Evolutionary conservation across 2,797 vertebrate genomes (phyloP).

Genomic region (Acanthurus tractus): DNA sequence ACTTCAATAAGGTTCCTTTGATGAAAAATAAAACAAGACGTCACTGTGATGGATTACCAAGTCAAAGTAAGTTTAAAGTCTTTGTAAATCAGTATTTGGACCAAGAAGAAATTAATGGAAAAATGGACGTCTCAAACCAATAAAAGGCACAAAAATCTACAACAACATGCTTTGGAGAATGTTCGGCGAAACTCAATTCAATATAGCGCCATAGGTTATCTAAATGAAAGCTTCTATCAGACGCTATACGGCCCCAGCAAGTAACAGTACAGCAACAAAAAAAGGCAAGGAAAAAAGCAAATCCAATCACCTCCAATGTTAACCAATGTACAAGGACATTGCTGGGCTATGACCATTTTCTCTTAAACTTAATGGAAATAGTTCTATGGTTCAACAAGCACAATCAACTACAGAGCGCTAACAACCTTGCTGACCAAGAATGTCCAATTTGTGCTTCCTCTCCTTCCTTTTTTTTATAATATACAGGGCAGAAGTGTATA

Average conservation of each 20-base stretch:
- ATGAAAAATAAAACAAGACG: constrained; percentile 24
- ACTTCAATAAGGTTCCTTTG: constrained; percentile 3
- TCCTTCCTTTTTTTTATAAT: constrained; percentile 41
- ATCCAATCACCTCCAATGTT: constrained; percentile 57
- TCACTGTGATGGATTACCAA: constrained; percentile 4
- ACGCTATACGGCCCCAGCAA: constrained; percentile 9
- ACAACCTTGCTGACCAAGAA: constrained; percentile 74
- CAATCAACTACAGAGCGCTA: constrained; percentile 56
- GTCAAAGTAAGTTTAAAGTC: background rate
- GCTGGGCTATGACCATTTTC: constrained; percentile 56
- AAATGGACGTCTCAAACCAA: background rate
- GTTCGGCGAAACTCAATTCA: background rate
- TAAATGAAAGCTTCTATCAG: background rate
- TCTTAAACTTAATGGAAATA: constrained; percentile 74
- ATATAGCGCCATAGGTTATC: background rate
- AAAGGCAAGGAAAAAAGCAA: background rate
- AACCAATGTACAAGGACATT: constrained; percentile 61
- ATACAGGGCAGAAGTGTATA: constrained; percentile 32
- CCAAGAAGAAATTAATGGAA: background rate
- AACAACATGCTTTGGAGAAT: background rate
- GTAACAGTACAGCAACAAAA: constrained; percentile 20
- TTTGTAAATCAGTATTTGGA: background rate
- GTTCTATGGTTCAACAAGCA: constrained; percentile 72
- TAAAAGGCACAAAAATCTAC: constrained; percentile 9
- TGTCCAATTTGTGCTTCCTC: constrained; percentile 65